Evolutionary conservation across 2,888 invertebrate species (phyloP).

Genomic region (Apodemia zela): DNA sequence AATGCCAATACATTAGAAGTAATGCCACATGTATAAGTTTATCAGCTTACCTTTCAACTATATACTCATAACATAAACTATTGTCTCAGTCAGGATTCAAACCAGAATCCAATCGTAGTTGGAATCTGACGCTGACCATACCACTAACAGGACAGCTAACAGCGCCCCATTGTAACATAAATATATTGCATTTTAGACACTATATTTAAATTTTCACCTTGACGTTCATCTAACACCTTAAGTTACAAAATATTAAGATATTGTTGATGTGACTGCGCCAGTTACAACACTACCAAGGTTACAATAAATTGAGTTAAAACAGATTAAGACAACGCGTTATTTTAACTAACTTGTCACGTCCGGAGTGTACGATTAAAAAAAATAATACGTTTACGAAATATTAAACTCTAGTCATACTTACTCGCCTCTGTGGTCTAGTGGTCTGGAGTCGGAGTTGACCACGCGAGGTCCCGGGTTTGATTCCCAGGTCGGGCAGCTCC

Average conservation of each 20-base stretch:
- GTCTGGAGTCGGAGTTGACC: too few relatives aligned
- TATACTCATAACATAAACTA: too few relatives aligned
- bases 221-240: slow-evolving; percentile 4
- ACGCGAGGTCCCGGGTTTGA: too few relatives aligned
- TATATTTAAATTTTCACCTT: background rate
- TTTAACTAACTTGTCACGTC: slow-evolving; percentile 13
- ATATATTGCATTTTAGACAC: background rate
- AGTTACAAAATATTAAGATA: slow-evolving; percentile 6
- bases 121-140: too few relatives aligned
- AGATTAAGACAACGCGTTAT: slow-evolving; percentile 8
- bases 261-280: background rate
- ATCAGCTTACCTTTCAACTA: too few relatives aligned
- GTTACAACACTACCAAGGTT: slow-evolving; percentile 11
- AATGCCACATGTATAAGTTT: too few relatives aligned
- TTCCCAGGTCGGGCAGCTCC: too few relatives aligned
- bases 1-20: too few relatives aligned
- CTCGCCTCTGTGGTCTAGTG: too few relatives aligned
- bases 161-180: background rate
- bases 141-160: too few relatives aligned
- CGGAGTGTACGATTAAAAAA: slow-evolving; percentile 1
- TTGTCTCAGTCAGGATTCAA: too few relatives aligned
- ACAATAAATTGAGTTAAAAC: slow-evolving; percentile 3
- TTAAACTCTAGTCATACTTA: background rate
- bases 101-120: too few relatives aligned
- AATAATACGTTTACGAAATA: background rate